Conservation (phyloP, 2,113 vertebrate species). For the Anolis carolinensis region DNA sequence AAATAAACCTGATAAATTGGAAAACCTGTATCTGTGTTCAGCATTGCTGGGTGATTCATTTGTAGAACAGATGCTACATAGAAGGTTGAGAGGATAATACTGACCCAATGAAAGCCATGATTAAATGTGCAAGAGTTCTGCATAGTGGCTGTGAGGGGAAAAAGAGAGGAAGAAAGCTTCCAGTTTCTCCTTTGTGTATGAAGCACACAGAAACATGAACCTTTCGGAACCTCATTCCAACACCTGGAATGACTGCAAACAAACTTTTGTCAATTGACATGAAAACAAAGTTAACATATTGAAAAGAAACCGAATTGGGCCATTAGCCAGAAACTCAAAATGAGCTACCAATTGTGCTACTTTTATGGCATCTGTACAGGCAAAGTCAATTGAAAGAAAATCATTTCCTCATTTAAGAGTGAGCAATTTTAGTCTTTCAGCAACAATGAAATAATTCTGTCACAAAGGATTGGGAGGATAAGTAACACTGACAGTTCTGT, state of each 20-base stretch:
- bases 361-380: not conserved
- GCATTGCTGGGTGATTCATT: constrained; percentile 53
- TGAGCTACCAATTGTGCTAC: constrained; percentile 12
- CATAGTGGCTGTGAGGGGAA: not conserved
- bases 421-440: constrained; percentile 41
- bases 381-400: constrained; percentile 42
- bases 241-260: not conserved
- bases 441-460: constrained; percentile 43
- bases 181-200: not conserved
- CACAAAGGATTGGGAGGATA: constrained; percentile 36
- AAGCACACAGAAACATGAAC: not conserved
- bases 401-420: constrained; percentile 43
- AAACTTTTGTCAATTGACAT: not conserved
- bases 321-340: not conserved
- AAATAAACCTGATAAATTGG: constrained; percentile 68
- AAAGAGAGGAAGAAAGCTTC: not conserved
- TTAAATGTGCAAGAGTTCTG: constrained; percentile 12
- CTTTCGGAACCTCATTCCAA: constrained; percentile 13
- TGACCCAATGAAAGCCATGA: constrained; percentile 15
- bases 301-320: not conserved
- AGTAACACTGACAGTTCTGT: constrained; percentile 27
- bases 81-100: constrained; percentile 39
- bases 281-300: not conserved
- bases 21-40: constrained; percentile 44
- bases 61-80: constrained; percentile 38